A percentile compares a stretch with the other conserved stretches of the same genome.
phyloP scores from a whole-genome alignment of 2,113 vertebrate genomes.

The Etheostoma spectabile region DNA sequence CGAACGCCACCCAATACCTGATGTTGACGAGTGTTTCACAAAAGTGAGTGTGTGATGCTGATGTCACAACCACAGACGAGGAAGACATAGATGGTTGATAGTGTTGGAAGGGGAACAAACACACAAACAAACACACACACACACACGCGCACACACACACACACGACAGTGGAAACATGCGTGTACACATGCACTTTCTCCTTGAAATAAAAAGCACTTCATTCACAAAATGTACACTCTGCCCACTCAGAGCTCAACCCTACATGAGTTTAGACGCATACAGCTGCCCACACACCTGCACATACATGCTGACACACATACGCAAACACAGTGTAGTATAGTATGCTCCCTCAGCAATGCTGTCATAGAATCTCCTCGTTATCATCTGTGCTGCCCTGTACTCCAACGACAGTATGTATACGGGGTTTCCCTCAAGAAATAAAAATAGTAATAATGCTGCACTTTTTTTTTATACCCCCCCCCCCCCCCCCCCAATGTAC shows the following conservation, averaged over 20 bases:
- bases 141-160: slow-evolving; percentile 22
- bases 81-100: slow-evolving; percentile 15
- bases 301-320: slow-evolving; percentile 12
- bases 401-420: slow-evolving; percentile 6
- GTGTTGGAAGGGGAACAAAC: too few species aligned
- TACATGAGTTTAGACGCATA: slow-evolving; percentile 59
- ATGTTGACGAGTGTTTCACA: slow-evolving; percentile 59
- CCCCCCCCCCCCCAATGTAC: not conserved
- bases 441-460: slow-evolving; percentile 24
- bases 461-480: slow-evolving; percentile 38
- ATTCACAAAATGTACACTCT: slow-evolving; percentile 56
- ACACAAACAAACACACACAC: slow-evolving; percentile 30
- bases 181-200: slow-evolving; percentile 8
- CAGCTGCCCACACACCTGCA: slow-evolving; percentile 62
- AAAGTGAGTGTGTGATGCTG: slow-evolving; percentile 49
- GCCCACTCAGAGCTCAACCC: slow-evolving; percentile 57
- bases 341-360: slow-evolving; percentile 27
- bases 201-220: slow-evolving; percentile 51
- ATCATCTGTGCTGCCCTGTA: slow-evolving; percentile 45
- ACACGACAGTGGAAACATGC: not conserved
- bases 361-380: slow-evolving; percentile 53
- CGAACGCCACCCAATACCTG: slow-evolving; percentile 38
- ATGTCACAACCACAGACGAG: slow-evolving; percentile 8
- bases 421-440: slow-evolving; percentile 52
- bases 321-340: not conserved